Conservation (phyloP, 2,888 invertebrate species). For the Lochmaea capreae region DNA sequence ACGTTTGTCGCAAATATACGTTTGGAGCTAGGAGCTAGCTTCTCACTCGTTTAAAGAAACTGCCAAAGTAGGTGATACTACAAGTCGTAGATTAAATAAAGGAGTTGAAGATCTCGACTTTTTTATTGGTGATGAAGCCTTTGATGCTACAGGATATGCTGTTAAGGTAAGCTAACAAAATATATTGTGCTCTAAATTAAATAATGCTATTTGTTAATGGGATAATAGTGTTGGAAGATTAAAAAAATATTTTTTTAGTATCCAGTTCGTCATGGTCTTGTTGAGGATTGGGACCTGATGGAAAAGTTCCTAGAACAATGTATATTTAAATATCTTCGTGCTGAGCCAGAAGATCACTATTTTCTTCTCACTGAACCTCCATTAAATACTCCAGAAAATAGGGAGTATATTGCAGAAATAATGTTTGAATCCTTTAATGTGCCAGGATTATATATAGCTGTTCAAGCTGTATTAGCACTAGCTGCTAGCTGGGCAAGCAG, state of each 20-base stretch:
- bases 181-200: neutral
- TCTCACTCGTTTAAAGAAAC: too few species aligned
- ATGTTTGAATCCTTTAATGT: conserved; percentile 99
- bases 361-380: conserved; percentile 99
- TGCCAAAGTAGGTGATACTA: conserved; percentile 95
- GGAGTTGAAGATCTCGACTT: conserved; percentile 99
- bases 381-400: conserved; percentile 98
- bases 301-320: conserved; percentile 98
- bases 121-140: conserved; percentile 98
- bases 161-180: conserved; percentile 78
- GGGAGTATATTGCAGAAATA: conserved; percentile 96
- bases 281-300: conserved; percentile 99
- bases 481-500: conserved; percentile 98
- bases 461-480: conserved; percentile 97
- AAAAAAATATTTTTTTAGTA: conserved; percentile 72
- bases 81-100: conserved; percentile 88
- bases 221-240: neutral
- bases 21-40: too few species aligned
- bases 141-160: conserved; percentile 96
- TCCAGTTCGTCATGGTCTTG: conserved; percentile 98
- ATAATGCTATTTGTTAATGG: neutral
- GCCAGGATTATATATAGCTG: conserved; percentile 98
- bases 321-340: conserved; percentile 97
- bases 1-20: too few species aligned
- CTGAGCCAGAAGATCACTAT: conserved; percentile 99